Percentiles rank a stretch among this genome's conserved stretches.
Evolutionary conservation across 2,113 vertebrate genomes (phyloP).

Genomic region (Dolichotis patagonum): DNA sequence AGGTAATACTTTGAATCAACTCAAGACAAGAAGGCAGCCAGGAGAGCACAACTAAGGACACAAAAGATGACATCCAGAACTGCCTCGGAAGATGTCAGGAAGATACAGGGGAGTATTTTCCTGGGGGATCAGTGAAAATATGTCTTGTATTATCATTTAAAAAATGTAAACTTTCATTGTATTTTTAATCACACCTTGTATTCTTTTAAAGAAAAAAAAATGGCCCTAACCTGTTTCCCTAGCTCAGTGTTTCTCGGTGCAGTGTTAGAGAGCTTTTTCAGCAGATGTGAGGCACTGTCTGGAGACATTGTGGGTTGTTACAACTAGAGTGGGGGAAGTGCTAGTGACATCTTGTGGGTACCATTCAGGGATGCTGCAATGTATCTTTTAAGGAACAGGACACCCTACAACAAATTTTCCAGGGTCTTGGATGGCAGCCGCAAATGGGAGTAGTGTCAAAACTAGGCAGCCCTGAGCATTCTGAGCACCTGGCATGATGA

Average conservation of each 20-base stretch:
- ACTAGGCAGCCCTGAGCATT: background rate
- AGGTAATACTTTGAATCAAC: background rate
- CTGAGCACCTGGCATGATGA: background rate
- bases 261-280: background rate
- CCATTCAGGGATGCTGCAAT: background rate
- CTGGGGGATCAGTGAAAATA: background rate
- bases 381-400: background rate
- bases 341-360: background rate
- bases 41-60: background rate
- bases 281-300: background rate
- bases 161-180: background rate
- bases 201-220: background rate
- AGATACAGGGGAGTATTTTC: background rate
- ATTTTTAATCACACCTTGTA: background rate
- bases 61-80: background rate
- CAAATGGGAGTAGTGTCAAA: background rate
- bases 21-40: background rate
- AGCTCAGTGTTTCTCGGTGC: background rate
- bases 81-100: background rate
- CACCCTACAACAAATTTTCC: background rate
- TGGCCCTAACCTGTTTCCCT: background rate
- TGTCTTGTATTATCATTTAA: background rate
- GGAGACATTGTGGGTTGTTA: background rate
- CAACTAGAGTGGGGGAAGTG: rapidly evolving
- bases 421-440: too few species aligned